These are phyloP conservation scores for Capitella teleta DNA, from an alignment of 1,140 invertebrate species.

Conservation along the genomic window DNA sequence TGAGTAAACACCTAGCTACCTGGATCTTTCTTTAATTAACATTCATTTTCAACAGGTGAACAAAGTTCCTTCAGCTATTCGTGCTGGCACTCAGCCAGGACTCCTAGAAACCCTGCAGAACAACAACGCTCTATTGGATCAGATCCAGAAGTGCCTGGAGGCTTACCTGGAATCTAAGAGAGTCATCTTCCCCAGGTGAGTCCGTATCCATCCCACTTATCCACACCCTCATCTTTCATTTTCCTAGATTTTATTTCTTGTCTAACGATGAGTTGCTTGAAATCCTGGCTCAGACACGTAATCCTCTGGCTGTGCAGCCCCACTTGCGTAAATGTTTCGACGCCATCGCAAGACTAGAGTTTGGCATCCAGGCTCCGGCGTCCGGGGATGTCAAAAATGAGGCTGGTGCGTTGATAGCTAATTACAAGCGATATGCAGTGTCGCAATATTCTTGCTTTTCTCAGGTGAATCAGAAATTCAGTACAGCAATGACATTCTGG, in stretches of 20 bases:
- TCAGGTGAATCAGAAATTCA: slow-evolving; percentile 18
- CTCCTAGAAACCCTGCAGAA: slow-evolving; percentile 42
- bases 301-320: slow-evolving; percentile 75
- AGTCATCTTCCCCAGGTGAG: slow-evolving; percentile 39
- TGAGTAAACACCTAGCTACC: slow-evolving; percentile 20
- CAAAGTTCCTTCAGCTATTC: slow-evolving; percentile 37
- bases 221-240: not conserved
- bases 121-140: slow-evolving; percentile 41
- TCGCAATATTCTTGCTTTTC: not conserved
- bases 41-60: slow-evolving; percentile 8
- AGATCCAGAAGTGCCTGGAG: slow-evolving; percentile 44
- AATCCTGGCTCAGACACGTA: slow-evolving; percentile 55
- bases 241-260: slow-evolving; percentile 41
- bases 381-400: slow-evolving; percentile 13
- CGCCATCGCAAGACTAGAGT: slow-evolving; percentile 57
- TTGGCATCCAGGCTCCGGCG: slow-evolving; percentile 48
- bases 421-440: not conserved
- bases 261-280: slow-evolving; percentile 44
- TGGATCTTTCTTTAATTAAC: not conserved
- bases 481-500: slow-evolving; percentile 63
- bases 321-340: slow-evolving; percentile 84
- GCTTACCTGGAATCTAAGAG: slow-evolving; percentile 43
- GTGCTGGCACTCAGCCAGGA: slow-evolving; percentile 38
- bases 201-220: not conserved
- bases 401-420: not conserved